Conservation (phyloP, 2,797 vertebrate genomes). For the Chloroceryle inda region DNA sequence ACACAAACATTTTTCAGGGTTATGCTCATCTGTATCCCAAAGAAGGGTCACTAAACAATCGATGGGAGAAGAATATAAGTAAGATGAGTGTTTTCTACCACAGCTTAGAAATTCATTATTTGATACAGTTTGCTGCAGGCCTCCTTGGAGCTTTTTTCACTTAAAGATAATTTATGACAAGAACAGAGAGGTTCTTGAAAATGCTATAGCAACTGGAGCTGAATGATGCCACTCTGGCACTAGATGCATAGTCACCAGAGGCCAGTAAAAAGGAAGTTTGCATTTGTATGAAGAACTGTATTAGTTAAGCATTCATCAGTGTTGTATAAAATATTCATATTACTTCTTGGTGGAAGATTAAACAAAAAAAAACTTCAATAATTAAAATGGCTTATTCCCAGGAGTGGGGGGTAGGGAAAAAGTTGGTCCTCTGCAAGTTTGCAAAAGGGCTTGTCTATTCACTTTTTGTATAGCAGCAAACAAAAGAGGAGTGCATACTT, state of each 20-base stretch:
- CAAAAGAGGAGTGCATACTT: slow-evolving; percentile 81
- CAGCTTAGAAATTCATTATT: slow-evolving; percentile 87
- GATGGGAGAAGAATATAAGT: slow-evolving; percentile 85
- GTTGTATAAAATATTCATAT: slow-evolving; percentile 80
- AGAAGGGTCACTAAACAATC: slow-evolving; percentile 85
- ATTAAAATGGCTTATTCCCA: slow-evolving; percentile 80
- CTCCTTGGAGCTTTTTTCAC: slow-evolving; percentile 93
- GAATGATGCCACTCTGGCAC: slow-evolving; percentile 82
- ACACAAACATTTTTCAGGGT: slow-evolving; percentile 87
- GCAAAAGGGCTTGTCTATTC: slow-evolving; percentile 80
- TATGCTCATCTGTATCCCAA: slow-evolving; percentile 86
- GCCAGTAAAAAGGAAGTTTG: slow-evolving; percentile 84
- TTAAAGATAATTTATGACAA: slow-evolving; percentile 99
- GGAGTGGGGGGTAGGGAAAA: slow-evolving; percentile 66
- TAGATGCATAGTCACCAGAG: slow-evolving; percentile 81
- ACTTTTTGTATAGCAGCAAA: slow-evolving; percentile 81
- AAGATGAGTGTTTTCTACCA: slow-evolving; percentile 88
- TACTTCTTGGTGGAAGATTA: slow-evolving; percentile 76
- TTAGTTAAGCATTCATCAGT: slow-evolving; percentile 80
- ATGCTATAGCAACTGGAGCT: slow-evolving; percentile 97
- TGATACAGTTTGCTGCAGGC: slow-evolving; percentile 87
- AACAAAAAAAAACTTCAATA: slow-evolving; percentile 72
- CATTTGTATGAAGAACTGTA: slow-evolving; percentile 83
- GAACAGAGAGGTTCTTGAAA: slow-evolving; percentile 97
- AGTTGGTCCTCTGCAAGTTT: slow-evolving; percentile 77